Evolutionary conservation across 2,888 invertebrate genomes (phyloP).

Genomic region (Phortica okadai): DNA sequence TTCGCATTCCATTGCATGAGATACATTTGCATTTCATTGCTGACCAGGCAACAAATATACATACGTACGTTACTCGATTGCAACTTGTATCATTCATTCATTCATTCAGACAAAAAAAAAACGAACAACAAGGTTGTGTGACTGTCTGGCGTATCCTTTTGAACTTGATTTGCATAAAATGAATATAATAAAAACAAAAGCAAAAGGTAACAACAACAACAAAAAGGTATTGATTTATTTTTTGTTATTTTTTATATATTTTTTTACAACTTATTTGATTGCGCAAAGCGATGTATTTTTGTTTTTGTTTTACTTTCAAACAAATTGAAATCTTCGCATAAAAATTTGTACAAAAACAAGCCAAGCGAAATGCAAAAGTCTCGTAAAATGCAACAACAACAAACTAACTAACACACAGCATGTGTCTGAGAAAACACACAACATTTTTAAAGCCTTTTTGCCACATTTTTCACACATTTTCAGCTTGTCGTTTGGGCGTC

Average conservation of each 20-base stretch:
- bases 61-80: not conserved
- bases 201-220: slow-evolving; percentile 42
- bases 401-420: slow-evolving; percentile 49
- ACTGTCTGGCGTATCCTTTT: slow-evolving; percentile 59
- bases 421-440: slow-evolving; percentile 48
- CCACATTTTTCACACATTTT: not conserved
- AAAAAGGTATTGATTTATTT: not conserved
- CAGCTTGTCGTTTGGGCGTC: not conserved
- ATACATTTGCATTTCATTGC: slow-evolving; percentile 61
- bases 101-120: no score
- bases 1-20: not conserved
- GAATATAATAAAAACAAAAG: slow-evolving; percentile 67
- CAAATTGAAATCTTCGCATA: not conserved
- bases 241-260: not conserved
- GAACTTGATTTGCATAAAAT: slow-evolving; percentile 68
- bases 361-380: not conserved
- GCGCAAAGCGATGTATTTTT: not conserved
- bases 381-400: not conserved
- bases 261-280: not conserved
- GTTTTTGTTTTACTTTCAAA: not conserved
- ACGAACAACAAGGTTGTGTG: not conserved
- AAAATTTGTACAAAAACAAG: not conserved
- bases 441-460: not conserved
- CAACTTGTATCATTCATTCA: not conserved
- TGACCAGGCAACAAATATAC: not conserved